Evolutionary conservation across 2,888 invertebrate genomes (phyloP).

Genomic region (Lepeophtheirus nordmannii): DNA sequence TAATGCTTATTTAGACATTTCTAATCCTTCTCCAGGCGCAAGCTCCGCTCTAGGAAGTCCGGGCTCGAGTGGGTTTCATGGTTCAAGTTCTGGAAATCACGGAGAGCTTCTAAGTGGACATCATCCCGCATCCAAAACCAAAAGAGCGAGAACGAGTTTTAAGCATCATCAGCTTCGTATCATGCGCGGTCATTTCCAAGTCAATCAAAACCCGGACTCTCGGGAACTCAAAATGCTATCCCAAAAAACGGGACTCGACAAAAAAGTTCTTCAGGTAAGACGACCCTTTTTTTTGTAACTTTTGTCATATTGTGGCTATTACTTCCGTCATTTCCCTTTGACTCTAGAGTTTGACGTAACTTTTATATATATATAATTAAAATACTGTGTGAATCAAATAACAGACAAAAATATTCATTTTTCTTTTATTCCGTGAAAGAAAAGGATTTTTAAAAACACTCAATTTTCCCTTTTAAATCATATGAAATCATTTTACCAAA

Average conservation of each 20-base stretch:
- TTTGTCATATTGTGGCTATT: too few relatives aligned
- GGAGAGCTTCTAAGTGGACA: constrained; percentile 26
- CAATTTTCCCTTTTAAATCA: too few relatives aligned
- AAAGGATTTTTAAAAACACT: too few relatives aligned
- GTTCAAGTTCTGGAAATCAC: constrained; percentile 33
- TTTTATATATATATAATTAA: too few relatives aligned
- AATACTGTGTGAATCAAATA: too few relatives aligned
- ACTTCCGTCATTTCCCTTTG: too few relatives aligned
- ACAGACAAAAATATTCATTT: too few relatives aligned
- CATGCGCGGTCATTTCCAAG: constrained; percentile 97
- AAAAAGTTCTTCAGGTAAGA: constrained; percentile 85
- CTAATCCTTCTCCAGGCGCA: constrained; percentile 13
- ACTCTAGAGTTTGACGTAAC: too few relatives aligned
- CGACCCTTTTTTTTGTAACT: too few relatives aligned
- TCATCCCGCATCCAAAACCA: constrained; percentile 44
- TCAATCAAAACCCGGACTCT: constrained; percentile 98
- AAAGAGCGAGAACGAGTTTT: constrained; percentile 96
- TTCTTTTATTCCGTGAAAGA: too few relatives aligned
- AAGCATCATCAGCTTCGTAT: constrained; percentile 96
- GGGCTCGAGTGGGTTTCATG: constrained; percentile 24
- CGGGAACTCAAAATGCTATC: constrained; percentile 96
- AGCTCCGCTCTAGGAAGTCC: constrained; percentile 2
- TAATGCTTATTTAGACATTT: neutral
- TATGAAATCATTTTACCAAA: too few relatives aligned
- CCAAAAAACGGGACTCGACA: constrained; percentile 93